Percentiles rank a stretch among this genome's conserved stretches.
phyloP scores from a whole-genome alignment of 2,113 vertebrate species.

The Crotophaga sulcirostris region DNA sequence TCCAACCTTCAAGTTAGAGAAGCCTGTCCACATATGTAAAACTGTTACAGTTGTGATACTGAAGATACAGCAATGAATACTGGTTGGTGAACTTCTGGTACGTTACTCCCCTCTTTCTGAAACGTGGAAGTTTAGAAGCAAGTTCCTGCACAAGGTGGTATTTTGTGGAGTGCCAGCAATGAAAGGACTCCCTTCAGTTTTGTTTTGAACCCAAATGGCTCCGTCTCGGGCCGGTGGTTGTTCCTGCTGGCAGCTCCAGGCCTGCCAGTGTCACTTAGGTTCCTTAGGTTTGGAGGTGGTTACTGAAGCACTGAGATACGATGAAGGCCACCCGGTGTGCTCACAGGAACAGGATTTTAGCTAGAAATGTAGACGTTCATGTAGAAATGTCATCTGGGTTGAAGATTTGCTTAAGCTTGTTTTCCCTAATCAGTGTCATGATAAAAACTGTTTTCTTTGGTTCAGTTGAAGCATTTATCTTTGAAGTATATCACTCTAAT shows the following conservation, averaged over 20 bases:
- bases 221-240: background rate
- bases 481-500: background rate
- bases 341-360: background rate
- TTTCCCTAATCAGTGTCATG: background rate
- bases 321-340: accelerated
- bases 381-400: background rate
- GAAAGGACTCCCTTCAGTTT: background rate
- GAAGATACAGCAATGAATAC: background rate
- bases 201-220: background rate
- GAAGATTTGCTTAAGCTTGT: background rate
- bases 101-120: background rate
- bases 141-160: background rate
- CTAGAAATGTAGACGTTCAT: background rate
- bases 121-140: background rate
- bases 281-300: accelerated
- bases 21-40: background rate
- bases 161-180: background rate
- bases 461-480: background rate
- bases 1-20: background rate
- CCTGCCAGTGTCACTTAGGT: background rate
- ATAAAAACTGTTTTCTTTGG: background rate
- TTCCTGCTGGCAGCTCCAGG: background rate
- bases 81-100: background rate
- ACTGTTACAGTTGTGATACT: background rate
- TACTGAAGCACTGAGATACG: background rate